Base-by-base conservation (phyloP, 2,888 invertebrate species). In the Gymnocheta viridis region DNA sequence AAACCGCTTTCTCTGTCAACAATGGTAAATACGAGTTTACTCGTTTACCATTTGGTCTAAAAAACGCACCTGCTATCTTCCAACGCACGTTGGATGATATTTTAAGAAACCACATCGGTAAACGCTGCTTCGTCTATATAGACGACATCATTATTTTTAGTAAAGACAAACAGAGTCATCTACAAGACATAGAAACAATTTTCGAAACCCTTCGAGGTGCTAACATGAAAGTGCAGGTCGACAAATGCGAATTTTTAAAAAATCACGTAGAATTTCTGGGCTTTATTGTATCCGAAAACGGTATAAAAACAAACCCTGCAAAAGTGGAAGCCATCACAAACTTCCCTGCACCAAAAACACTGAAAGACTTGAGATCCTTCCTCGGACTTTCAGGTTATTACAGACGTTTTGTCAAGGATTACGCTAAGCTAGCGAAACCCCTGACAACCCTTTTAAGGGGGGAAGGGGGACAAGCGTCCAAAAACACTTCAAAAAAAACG, bases 401-500 rank as follows among this genome's bases (percentile, higher is more conserved):
- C n/a, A 47, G 58, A 14, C 58, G 58, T 22, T 77, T 66, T 29
- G 27, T 67, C 35, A 24, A 38, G 49, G 60, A 77, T n/a, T 64
- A 77, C 58, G 60, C 69, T 9, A 76, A 76, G 35, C 17, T 76
- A 32, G 66, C 76, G 24, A 76, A 66, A 22, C 64, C 74, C 44
- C 41, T 66, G 54, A 66, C 64, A 54, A 56, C 7, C 29, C n/a
- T 58, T 7, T 32, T 69, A 41, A 67, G 62, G 24, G 77, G 67
- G 44, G 41, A 70, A 22, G 22, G 38, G 7, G 54, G 69, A 27
- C 60, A 62, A 14, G 41, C 32, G 12, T 70, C 78, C n/a, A 78
- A 69, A 69, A 27, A 67, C 12, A 47, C 10, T n/a, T 76, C 41
- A 3, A 67, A 56, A 24, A 76, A 58, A 41, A 67, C 44, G 17